Conservation (phyloP, 2,888 invertebrate genomes). For the Dynastes hyllus region DNA sequence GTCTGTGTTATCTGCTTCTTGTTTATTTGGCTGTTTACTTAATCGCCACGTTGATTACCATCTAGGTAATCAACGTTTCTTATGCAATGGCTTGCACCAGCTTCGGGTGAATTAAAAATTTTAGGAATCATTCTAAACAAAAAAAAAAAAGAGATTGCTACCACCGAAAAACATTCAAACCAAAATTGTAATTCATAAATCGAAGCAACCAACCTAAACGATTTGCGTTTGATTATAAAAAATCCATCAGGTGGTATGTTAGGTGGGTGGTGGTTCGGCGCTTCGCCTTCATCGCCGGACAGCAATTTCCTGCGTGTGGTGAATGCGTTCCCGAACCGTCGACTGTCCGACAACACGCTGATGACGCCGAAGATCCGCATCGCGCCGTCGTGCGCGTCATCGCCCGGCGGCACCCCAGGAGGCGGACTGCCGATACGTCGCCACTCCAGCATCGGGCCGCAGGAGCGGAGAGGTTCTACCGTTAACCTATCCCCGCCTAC, state of each 20-base stretch:
- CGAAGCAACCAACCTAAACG: no score
- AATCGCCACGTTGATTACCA: no score
- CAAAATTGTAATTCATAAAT: no score
- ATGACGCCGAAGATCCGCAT: conserved; percentile 93
- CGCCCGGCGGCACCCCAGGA: conserved; percentile 82
- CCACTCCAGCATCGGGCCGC: conserved; percentile 93
- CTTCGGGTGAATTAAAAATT: no score
- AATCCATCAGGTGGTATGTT: conserved; percentile 73
- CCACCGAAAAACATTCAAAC: no score
- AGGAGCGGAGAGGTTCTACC: conserved; percentile 88
- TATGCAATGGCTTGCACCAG: no score
- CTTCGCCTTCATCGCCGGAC: conserved; percentile 88
- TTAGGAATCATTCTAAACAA: no score
- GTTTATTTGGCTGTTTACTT: no score
- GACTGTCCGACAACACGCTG: conserved; percentile 92
- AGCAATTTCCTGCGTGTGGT: conserved; percentile 91
- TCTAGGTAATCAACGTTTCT: no score
- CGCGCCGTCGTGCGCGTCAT: conserved; percentile 91
- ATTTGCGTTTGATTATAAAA: background rate
- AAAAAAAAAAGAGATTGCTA: no score
- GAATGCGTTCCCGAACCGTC: conserved; percentile 86
- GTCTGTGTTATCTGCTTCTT: no score
- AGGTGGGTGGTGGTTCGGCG: conserved; percentile 90
- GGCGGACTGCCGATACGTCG: conserved; percentile 88
- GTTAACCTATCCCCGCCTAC: conserved; percentile 92